Conservation (phyloP, 2,113 vertebrate species). For the Acrocephalus arundinaceus region DNA sequence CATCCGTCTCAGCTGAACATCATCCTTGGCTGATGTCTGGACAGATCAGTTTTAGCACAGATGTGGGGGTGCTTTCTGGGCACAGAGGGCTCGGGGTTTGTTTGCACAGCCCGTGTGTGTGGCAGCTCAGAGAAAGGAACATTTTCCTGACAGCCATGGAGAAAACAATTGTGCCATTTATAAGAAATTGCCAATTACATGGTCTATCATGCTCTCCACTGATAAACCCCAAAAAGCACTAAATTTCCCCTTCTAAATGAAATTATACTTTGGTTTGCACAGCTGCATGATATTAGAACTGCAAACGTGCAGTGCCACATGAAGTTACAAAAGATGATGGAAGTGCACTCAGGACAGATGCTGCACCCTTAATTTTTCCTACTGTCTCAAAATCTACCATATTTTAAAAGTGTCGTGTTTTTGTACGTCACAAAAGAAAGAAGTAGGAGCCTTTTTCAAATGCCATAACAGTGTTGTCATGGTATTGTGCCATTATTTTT, state of each 20-base stretch:
- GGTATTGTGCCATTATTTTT: neutral
- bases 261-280: neutral
- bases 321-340: neutral
- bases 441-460: neutral
- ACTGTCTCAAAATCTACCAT: neutral
- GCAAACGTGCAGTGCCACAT: neutral
- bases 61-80: neutral
- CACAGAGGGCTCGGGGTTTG: neutral
- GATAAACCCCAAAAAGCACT: neutral
- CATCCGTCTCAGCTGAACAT: neutral
- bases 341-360: neutral
- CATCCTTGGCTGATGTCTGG: neutral
- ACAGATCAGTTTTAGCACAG: neutral
- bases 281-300: accelerated
- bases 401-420: neutral
- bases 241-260: neutral
- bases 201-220: neutral
- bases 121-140: neutral
- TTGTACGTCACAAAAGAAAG: neutral
- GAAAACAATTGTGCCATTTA: neutral
- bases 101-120: neutral
- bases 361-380: neutral
- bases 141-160: neutral
- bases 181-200: accelerated
- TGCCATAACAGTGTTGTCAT: accelerated